Conservation (phyloP, 2,113 vertebrate species). For the Centropus unirufus region DNA sequence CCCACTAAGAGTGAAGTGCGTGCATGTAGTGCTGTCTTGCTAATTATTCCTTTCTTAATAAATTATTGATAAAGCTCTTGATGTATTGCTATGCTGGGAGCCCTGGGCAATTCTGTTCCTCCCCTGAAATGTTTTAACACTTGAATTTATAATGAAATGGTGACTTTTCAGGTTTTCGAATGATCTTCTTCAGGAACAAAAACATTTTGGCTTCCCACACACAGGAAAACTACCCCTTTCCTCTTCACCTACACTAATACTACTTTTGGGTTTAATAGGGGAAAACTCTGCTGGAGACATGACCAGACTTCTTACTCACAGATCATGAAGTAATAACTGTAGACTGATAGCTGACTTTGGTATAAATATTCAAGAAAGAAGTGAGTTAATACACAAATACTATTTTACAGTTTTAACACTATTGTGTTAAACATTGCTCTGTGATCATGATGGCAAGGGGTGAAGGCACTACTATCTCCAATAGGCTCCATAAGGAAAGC, state of each 20-base stretch:
- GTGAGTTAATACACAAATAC: neutral
- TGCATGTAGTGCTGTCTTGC: neutral
- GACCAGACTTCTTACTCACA: neutral
- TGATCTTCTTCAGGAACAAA: neutral
- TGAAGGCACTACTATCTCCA: neutral
- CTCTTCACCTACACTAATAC: neutral
- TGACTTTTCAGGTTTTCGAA: conserved; percentile 34
- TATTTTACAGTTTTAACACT: neutral
- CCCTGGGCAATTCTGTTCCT: conserved; percentile 23
- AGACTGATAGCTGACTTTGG: neutral
- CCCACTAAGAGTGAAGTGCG: neutral
- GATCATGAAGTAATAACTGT: neutral
- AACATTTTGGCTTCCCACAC: neutral
- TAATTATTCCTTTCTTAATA: conserved; percentile 13
- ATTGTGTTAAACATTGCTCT: neutral
- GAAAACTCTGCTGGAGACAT: neutral
- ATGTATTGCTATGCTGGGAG: conserved; percentile 11
- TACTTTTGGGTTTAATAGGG: neutral
- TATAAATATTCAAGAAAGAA: neutral
- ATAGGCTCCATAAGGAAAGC: neutral
- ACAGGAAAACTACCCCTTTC: neutral
- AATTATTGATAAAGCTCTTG: conserved; percentile 43
- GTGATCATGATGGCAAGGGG: neutral
- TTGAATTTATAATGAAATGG: conserved; percentile 12
- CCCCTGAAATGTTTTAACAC: neutral